phyloP scores from a whole-genome alignment of 1,140 invertebrate genomes.

The Trichogramma pretiosum region DNA sequence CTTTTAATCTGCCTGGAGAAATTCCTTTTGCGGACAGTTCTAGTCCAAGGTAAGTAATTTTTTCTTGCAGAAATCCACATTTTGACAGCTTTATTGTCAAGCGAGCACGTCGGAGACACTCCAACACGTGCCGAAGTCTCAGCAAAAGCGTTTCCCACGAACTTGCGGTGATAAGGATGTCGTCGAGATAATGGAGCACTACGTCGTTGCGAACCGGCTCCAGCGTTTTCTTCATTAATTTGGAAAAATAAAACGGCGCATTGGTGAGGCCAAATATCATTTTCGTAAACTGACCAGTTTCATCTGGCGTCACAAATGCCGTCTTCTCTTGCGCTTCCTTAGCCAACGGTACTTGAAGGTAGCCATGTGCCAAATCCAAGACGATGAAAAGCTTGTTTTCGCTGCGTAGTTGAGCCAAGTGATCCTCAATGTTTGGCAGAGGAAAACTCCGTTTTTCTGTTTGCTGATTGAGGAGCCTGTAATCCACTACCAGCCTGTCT shows the following conservation, averaged over 20 bases:
- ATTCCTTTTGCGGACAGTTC: no score
- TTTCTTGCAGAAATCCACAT: no score
- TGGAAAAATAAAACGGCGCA: constrained; percentile 23
- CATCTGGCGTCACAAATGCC: constrained; percentile 28
- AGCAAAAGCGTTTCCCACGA: not conserved
- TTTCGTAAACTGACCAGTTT: constrained; percentile 24
- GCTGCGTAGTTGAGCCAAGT: constrained; percentile 11
- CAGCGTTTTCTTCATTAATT: constrained; percentile 22
- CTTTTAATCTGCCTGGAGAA: constrained; percentile 26
- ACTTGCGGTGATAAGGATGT: not conserved
- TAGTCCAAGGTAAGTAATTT: no score
- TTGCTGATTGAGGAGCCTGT: constrained; percentile 18
- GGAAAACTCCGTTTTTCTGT: constrained; percentile 18
- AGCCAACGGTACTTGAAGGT: constrained; percentile 14
- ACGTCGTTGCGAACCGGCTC: constrained; percentile 14
- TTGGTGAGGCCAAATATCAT: constrained; percentile 32
- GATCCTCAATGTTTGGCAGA: constrained; percentile 19
- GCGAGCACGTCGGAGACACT: not conserved
- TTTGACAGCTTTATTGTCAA: no score
- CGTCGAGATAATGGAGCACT: constrained; percentile 6
- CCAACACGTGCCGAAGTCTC: not conserved
- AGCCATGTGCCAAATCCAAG: constrained; percentile 19
- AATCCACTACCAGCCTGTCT: constrained; percentile 19
- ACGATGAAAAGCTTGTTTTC: constrained; percentile 11
- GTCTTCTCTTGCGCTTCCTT: constrained; percentile 28